Conservation (phyloP, 2,888 invertebrate species). For the Himalopsyche anomala region DNA sequence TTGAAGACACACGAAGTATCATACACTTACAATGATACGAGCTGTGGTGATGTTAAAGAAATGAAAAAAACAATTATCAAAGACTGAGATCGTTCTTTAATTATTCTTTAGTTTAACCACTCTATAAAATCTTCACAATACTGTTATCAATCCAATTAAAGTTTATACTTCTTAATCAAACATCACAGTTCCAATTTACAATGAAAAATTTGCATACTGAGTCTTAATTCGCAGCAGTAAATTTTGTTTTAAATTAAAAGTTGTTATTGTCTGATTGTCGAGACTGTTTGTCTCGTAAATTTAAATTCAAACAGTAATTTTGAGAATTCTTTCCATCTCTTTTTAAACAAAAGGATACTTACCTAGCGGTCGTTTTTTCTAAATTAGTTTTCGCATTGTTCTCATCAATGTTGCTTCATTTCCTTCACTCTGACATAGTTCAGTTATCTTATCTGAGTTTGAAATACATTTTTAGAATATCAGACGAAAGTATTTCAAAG, state of each 20-base stretch:
- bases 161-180: too few relatives aligned
- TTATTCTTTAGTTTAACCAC: too few relatives aligned
- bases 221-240: neutral
- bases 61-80: too few relatives aligned
- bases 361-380: slow-evolving; percentile 16
- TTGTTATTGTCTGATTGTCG: slow-evolving; percentile 20
- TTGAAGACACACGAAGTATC: too few relatives aligned
- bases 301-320: slow-evolving; percentile 26
- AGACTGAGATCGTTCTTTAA: too few relatives aligned
- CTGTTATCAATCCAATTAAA: too few relatives aligned
- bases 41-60: too few relatives aligned
- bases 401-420: slow-evolving; percentile 13
- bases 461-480: too few relatives aligned
- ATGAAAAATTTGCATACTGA: slow-evolving; percentile 18
- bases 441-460: neutral
- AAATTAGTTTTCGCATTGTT: slow-evolving; percentile 31
- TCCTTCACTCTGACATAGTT: slow-evolving; percentile 1
- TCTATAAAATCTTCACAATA: too few relatives aligned
- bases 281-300: slow-evolving; percentile 18
- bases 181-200: too few relatives aligned
- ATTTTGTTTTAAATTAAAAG: slow-evolving; percentile 30
- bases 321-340: neutral
- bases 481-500: too few relatives aligned
- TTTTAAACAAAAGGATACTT: slow-evolving; percentile 3
- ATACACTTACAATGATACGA: too few relatives aligned